Percentiles rank a stretch among this genome's conserved stretches.
Evolutionary conservation across 2,113 vertebrate species (phyloP).

Genomic region (Arvicanthis niloticus): DNA sequence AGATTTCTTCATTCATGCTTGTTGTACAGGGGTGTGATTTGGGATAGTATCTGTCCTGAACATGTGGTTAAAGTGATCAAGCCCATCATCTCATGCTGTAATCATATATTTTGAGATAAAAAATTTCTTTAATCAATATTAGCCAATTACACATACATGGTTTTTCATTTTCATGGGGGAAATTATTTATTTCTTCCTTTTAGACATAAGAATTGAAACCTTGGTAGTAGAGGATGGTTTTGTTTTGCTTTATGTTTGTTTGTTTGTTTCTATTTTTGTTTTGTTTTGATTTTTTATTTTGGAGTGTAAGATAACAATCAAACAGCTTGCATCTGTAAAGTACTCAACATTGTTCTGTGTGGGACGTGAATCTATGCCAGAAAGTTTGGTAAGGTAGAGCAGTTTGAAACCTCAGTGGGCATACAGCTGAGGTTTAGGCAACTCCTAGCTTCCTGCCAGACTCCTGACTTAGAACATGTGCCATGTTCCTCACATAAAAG

Average conservation of each 20-base stretch:
- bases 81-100: not conserved
- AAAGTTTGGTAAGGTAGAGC: too few relatives aligned
- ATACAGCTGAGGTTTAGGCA: too few relatives aligned
- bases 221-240: not conserved
- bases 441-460: too few relatives aligned
- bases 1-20: not conserved
- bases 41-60: not conserved
- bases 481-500: too few relatives aligned
- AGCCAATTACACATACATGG: not conserved
- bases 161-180: too few relatives aligned
- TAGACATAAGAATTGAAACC: not conserved
- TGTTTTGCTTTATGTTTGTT: not conserved
- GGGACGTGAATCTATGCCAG: too few relatives aligned
- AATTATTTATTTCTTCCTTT: not conserved
- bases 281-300: not conserved
- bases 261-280: not conserved
- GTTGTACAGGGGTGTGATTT: not conserved
- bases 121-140: not conserved
- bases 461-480: too few relatives aligned
- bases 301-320: not conserved
- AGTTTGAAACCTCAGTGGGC: too few relatives aligned
- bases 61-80: not conserved
- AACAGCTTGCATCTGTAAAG: not conserved
- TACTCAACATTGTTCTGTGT: not conserved
- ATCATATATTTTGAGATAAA: not conserved